Evolutionary conservation across 2,113 vertebrate genomes (phyloP), one percentile per base, ranked within the genome.

Genomic region (Seriola quinqueradiata): DNA sequence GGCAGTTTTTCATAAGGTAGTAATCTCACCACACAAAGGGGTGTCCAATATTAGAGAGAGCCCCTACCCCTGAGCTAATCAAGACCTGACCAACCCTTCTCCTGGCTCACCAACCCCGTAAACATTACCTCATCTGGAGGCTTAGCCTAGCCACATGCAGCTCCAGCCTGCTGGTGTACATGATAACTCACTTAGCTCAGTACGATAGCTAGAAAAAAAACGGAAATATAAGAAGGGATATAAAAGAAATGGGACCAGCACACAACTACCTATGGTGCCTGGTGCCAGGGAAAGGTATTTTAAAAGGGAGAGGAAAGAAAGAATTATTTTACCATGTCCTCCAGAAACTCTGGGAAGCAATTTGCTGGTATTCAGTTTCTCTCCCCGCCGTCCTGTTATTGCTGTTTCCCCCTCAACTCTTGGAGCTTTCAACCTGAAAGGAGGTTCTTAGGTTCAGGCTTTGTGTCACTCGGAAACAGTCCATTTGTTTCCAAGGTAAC

Each of bases 1-100:
- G 85, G 92, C 81, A 86, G 80, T 89, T 92, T 94, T 94, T 94
- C 93, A 94, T 94, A 93, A 94, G 85, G 89, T 79, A 75, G 89
- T 92, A 94, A 94, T 94, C 92, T 92, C 71, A 40, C 66, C 89
- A 90, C 91, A 92, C 92, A 94, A 92, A 93, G 89, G 87, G 88
- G 87, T 79, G 84, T 92, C 89, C 91, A 75, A 88, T 94, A 92
- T 91, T 84, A 81, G 87, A 87, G 28, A 69, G 85, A 90, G 88
- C 90, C 90, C 91, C 91, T 88, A 88, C 87, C 90, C 70, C 76
- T 75, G 75, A 88, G 85, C 87, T 94, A 94, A 93, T 92, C 91
- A 92, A 91, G 92, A 92, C 87, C 90, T 70, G 89, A 87, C 89
- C 85, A 80, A 57, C 85, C 83, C 64, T 75, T 86, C 83, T 78